Base-by-base conservation (phyloP, 2,797 vertebrate genomes). In the Siniperca obscura region DNA sequence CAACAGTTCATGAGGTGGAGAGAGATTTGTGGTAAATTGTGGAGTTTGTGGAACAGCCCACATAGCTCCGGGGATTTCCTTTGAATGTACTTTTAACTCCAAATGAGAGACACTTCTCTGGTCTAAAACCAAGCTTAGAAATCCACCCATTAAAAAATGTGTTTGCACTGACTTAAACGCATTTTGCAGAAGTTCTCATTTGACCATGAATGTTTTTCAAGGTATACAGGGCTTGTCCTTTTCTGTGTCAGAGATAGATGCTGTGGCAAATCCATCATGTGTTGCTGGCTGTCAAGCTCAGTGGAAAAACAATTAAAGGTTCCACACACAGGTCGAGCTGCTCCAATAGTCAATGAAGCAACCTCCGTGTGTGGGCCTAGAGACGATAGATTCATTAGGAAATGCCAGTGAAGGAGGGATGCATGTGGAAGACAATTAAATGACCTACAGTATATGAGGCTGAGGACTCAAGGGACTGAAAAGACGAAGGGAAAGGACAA, bases 281-380 rank as follows among this genome's bases (percentile, higher is more conserved):
- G 76, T 86, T 76, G 61, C 80, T 76, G 56, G 78, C 89, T 95
- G 92, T 95, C 91, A 93, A 86, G 79, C 89, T 78, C 66, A 8
- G 64, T 55, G 81, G 82, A 84, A 92, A 94, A 94, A 95, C 94
- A 95, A 95, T 95, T 95, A 95, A 91, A 92, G 89, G 81, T 85
- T 87, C 69, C 87, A 70, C 73, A 34, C 76, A 71, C 76, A 86
- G 90, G 91, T 92, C 71, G 76, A 90, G 87, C 73, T 73, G 86
- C 90, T 88, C 86, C 85, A 55, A 89, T 87, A 94, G 92, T 94
- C 93, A 92, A 90, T 92, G 91, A 80, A 76, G 89, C 83, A 89
- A 80, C 84, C 76, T 76, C 83, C 61, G 76, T 81, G 76, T 86
- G 84, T 64, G 73, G 72, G 83, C 75, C 62, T 36, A 25, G 56